Evolutionary conservation across 2,888 invertebrate genomes (phyloP), one percentile per base, ranked within the genome.

Genomic region (Eilema griseolum): DNA sequence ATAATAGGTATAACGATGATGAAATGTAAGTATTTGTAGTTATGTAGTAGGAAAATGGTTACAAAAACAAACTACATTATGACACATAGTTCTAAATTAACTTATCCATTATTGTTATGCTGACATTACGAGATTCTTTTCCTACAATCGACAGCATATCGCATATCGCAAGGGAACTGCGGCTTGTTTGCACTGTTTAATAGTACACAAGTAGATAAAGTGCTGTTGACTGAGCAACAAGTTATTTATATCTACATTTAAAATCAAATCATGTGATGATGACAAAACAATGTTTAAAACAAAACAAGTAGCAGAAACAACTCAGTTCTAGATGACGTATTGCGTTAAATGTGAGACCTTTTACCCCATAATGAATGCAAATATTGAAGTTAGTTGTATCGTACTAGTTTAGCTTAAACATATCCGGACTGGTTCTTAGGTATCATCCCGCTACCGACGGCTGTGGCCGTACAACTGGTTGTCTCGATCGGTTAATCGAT

Each of bases 341-440:
- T 65, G 62, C 68, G 33, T 16, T 12, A 61, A 70, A 24, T 72
- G 69, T 66, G 20, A 72, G 69, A 46, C 33, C 71, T 52, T 52
- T 67, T 70, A 33, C 66, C 69, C 59, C 28, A 11, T 31, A 71
- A 69, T n/a, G 66, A 65, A 67, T 63, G 70, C 61, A n/a, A 62
- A 64, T 71, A 68, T 12, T 74, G 70, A 73, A 77, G 73, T 41
- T 73, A 75, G 67, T 61, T 69, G 56, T 68, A 63, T 66, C 82
- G 73, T 70, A 81, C 81, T 77, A 75, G 75, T 79, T 79, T 82
- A 81, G 82, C 83, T 81, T 83, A 83, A 83, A 89, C 84, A 89
- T 88, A 87, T 90, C 84, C 93, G 92, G 92, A 86, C 89, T 93
- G 92, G 90, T 93, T 88, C 93, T 88, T 94, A 94, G 94, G 94